Evolutionary conservation across 2,113 vertebrate genomes (phyloP).

Genomic region (Taxidea taxus): DNA sequence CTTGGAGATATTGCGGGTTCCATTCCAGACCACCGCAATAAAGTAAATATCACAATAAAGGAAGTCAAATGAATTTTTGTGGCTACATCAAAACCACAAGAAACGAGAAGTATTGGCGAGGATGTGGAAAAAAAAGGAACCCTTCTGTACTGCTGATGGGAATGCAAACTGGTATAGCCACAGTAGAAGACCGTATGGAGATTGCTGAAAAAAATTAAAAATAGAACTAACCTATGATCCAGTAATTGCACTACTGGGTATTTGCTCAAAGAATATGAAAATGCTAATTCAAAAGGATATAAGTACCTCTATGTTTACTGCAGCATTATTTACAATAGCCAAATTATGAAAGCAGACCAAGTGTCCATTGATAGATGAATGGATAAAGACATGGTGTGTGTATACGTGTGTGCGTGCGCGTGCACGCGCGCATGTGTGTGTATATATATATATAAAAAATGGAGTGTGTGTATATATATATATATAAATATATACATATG

Average conservation of each 20-base stretch:
- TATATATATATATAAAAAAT: too few relatives aligned
- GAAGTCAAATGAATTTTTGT: neutral
- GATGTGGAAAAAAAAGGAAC: neutral
- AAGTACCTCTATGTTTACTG: neutral
- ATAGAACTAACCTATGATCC: neutral
- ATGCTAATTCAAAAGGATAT: neutral
- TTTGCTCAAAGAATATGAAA: neutral
- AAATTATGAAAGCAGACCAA: neutral
- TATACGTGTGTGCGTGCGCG: too few relatives aligned
- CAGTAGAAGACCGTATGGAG: neutral
- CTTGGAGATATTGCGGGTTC: neutral
- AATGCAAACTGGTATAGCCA: neutral
- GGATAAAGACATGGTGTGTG: neutral
- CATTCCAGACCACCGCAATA: neutral
- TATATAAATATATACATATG: too few relatives aligned
- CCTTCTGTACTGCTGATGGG: neutral
- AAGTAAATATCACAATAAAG: neutral
- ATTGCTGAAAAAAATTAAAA: neutral
- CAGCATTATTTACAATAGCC: neutral
- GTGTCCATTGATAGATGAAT: neutral
- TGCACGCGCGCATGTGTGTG: too few relatives aligned
- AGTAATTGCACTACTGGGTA: neutral
- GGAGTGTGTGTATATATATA: too few relatives aligned
- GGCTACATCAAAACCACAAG: neutral
- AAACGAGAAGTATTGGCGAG: neutral